These are phyloP conservation scores for Argyrosomus regius DNA, from an alignment of 2,797 vertebrate genomes.

Conservation along the genomic window DNA sequence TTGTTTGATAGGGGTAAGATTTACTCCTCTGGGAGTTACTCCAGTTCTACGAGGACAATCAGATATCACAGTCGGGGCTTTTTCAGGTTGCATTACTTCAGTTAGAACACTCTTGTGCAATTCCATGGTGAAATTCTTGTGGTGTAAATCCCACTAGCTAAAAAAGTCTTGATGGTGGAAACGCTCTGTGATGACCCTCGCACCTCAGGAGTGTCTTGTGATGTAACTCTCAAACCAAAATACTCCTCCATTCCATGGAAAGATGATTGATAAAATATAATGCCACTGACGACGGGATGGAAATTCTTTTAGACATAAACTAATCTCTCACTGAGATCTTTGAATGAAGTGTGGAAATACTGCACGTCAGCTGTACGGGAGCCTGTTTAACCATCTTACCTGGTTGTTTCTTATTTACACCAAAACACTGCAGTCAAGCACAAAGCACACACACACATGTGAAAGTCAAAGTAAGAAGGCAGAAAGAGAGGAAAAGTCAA, in stretches of 20 bases:
- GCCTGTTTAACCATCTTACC: conserved; percentile 21
- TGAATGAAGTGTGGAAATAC: not conserved
- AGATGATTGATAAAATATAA: no score
- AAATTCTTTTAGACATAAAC: not conserved
- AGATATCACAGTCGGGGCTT: conserved; percentile 6
- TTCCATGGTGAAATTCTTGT: not conserved
- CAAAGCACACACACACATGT: not conserved
- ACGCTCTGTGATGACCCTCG: not conserved
- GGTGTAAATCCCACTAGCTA: no score
- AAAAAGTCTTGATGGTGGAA: no score
- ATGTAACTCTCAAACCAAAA: not conserved
- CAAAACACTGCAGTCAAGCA: conserved; percentile 66
- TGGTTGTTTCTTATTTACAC: conserved; percentile 70
- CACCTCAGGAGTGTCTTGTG: not conserved
- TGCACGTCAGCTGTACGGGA: conserved; percentile 37
- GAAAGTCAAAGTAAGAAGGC: conserved; percentile 17
- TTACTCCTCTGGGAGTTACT: not conserved
- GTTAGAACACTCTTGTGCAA: not conserved
- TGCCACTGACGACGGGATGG: no score
- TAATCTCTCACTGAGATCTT: not conserved
- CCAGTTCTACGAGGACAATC: not conserved
- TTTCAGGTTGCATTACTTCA: not conserved
- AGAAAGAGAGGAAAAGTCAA: conserved; percentile 5
- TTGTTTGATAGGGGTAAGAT: conserved; percentile 10
- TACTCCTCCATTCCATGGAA: not conserved